Percentiles rank a stretch among this genome's conserved stretches.
Conservation (phyloP, 2,888 invertebrate genomes). For the Conchocele bisecta region DNA sequence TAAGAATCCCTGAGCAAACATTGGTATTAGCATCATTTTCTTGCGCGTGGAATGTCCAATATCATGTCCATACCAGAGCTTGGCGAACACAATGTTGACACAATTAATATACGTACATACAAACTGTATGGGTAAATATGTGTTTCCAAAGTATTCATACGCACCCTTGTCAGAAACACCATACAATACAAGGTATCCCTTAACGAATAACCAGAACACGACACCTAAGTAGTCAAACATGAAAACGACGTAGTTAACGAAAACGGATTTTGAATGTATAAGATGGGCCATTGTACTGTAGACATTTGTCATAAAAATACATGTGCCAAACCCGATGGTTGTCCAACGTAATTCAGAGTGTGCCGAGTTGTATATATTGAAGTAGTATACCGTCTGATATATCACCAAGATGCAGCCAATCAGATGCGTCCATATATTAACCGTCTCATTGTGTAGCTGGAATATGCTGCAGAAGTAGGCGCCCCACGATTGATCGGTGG, state of each 20-base stretch:
- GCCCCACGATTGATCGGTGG: constrained; percentile 67
- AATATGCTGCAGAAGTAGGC: constrained; percentile 67
- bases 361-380: constrained; percentile 23
- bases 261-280: constrained; percentile 58
- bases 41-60: constrained; percentile 44
- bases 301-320: constrained; percentile 50
- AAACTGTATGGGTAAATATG: constrained; percentile 27
- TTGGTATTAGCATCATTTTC: constrained; percentile 39
- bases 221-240: constrained; percentile 65
- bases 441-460: constrained; percentile 50
- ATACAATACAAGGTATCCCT: constrained; percentile 55
- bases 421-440: constrained; percentile 56
- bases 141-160: constrained; percentile 43
- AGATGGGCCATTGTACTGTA: constrained; percentile 59
- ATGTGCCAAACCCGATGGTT: constrained; percentile 51
- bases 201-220: constrained; percentile 57
- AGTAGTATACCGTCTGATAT: constrained; percentile 32
- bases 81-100: constrained; percentile 50
- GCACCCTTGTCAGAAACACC: constrained; percentile 50
- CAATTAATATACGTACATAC: constrained; percentile 53
- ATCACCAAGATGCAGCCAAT: constrained; percentile 38
- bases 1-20: constrained; percentile 40
- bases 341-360: constrained; percentile 37
- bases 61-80: constrained; percentile 57
- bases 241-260: constrained; percentile 56